Evolutionary conservation across 2,113 vertebrate genomes (phyloP).

Genomic region (Eudyptes chrysolophus): DNA sequence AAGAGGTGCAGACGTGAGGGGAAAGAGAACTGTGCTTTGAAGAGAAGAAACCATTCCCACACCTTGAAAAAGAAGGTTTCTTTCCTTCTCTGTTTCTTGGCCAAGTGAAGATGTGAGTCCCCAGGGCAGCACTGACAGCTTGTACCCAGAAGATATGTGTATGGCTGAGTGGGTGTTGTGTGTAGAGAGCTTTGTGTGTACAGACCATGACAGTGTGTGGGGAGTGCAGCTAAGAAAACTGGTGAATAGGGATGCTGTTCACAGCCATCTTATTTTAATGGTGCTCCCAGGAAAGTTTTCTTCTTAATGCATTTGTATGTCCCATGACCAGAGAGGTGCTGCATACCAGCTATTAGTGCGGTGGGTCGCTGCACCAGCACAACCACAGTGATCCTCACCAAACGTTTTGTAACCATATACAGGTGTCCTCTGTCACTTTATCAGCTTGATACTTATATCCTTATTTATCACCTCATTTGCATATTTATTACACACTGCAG

Average conservation of each 20-base stretch:
- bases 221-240: not conserved
- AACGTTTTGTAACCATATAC: not conserved
- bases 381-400: not conserved
- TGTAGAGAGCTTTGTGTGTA: not conserved
- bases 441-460: not conserved
- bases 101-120: not conserved
- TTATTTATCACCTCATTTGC: not conserved
- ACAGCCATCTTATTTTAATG: not conserved
- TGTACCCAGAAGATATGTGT: not conserved
- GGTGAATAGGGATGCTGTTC: not conserved
- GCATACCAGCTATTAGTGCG: not conserved
- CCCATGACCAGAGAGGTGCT: not conserved
- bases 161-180: not conserved
- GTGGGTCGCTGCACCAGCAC: not conserved
- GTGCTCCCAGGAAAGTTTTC: not conserved
- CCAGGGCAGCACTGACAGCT: not conserved
- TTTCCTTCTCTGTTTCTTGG: not conserved
- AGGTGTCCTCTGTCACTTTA: not conserved
- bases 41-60: not conserved
- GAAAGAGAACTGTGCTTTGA: not conserved
- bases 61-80: not conserved
- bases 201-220: not conserved
- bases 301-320: not conserved
- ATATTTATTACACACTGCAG: not conserved
- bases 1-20: conserved; percentile 1